Evolutionary conservation across 1,140 invertebrate species (phyloP).

Genomic region (Propsilocerus akamusi): DNA sequence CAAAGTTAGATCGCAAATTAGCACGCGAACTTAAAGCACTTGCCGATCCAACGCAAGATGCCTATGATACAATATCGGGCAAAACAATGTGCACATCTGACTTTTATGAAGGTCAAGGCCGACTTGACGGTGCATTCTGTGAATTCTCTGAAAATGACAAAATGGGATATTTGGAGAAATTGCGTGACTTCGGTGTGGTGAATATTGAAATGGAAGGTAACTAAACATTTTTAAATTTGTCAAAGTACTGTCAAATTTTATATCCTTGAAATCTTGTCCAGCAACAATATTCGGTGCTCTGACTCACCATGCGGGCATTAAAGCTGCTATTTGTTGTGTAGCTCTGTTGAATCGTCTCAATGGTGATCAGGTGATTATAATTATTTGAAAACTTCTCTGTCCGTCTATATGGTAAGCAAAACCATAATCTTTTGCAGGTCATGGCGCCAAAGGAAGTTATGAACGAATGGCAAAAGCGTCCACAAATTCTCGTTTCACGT

Average conservation of each 20-base stretch:
- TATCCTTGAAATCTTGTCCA: too few relatives aligned
- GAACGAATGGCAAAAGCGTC: conserved; percentile 83
- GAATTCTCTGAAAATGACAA: conserved; percentile 82
- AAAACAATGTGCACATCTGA: conserved; percentile 93
- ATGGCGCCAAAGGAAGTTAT: conserved; percentile 72
- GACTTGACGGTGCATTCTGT: conserved; percentile 93
- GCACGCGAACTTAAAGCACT: conserved; percentile 56
- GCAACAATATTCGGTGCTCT: conserved; percentile 68
- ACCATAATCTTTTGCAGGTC: conserved; percentile 35
- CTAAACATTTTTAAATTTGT: too few relatives aligned
- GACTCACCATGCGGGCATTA: conserved; percentile 84
- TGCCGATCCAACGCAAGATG: conserved; percentile 48
- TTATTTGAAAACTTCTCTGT: too few relatives aligned
- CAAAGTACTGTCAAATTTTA: too few relatives aligned
- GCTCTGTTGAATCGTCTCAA: conserved; percentile 83
- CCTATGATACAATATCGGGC: conserved; percentile 71
- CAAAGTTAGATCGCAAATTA: conserved; percentile 63
- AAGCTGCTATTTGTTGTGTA: conserved; percentile 84
- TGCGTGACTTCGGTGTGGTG: conserved; percentile 62
- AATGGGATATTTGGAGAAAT: conserved; percentile 61
- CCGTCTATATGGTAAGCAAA: not conserved
- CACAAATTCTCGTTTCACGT: conserved; percentile 68
- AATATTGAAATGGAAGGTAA: conserved; percentile 99
- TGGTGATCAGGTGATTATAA: conserved; percentile 79
- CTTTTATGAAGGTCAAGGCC: conserved; percentile 96